Evolutionary conservation across 2,797 vertebrate species (phyloP).

Genomic region (Tiaroga cobitis): DNA sequence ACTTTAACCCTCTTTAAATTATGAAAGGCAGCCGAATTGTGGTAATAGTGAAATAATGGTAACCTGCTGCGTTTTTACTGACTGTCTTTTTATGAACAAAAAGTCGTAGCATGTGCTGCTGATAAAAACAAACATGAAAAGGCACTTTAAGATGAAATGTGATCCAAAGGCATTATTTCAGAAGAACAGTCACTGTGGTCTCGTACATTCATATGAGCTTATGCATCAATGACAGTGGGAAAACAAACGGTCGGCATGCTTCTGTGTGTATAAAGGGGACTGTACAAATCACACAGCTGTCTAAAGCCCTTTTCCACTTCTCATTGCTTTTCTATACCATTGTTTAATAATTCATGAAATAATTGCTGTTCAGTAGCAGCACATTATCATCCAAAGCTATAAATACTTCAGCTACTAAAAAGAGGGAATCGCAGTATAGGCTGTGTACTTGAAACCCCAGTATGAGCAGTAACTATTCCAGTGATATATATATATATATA

Average conservation of each 20-base stretch:
- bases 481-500: slow-evolving; percentile 60
- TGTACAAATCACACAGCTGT: slow-evolving; percentile 61
- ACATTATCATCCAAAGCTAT: slow-evolving; percentile 69
- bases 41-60: slow-evolving; percentile 29
- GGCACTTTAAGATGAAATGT: slow-evolving; percentile 77
- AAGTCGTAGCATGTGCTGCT: slow-evolving; percentile 35
- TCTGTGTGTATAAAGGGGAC: slow-evolving; percentile 44
- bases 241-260: slow-evolving; percentile 56
- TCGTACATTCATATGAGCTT: slow-evolving; percentile 59
- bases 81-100: not conserved
- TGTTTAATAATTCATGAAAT: slow-evolving; percentile 78
- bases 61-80: not conserved
- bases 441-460: slow-evolving; percentile 60
- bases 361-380: slow-evolving; percentile 79
- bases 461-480: slow-evolving; percentile 70
- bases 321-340: slow-evolving; percentile 64
- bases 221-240: slow-evolving; percentile 51
- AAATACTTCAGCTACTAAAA: slow-evolving; percentile 76
- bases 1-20: slow-evolving; percentile 65
- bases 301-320: slow-evolving; percentile 63
- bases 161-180: slow-evolving; percentile 54
- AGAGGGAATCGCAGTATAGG: slow-evolving; percentile 63
- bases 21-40: slow-evolving; percentile 68
- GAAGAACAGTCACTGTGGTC: slow-evolving; percentile 55
- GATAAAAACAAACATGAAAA: slow-evolving; percentile 65